Conservation (phyloP, 2,888 invertebrate genomes). For the Melanostoma scalare region DNA sequence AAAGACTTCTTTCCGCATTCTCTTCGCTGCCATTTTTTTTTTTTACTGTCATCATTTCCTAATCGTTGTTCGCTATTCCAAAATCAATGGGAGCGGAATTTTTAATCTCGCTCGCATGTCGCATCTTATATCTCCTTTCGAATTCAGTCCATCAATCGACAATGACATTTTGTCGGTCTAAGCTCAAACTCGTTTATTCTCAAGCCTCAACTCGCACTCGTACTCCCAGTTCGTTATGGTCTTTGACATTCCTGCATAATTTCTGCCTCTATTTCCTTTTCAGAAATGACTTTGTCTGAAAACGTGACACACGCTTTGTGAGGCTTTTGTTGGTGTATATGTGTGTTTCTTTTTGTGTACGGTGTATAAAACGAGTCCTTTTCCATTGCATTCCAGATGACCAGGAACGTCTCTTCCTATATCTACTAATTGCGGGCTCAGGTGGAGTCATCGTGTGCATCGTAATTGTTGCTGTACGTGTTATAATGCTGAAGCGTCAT, state of each 20-base stretch:
- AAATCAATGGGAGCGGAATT: constrained; percentile 64
- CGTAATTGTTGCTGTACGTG: constrained; percentile 87
- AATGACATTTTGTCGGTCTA: constrained; percentile 10
- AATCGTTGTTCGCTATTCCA: constrained; percentile 48
- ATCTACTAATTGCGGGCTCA: constrained; percentile 89
- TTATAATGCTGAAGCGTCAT: constrained; percentile 87
- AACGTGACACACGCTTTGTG: constrained; percentile 27
- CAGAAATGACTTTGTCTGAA: constrained; percentile 27
- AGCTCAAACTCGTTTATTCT: no score
- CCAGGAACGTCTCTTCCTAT: constrained; percentile 87
- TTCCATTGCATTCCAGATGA: constrained; percentile 77
- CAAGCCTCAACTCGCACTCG: no score
- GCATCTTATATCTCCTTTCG: constrained; percentile 50
- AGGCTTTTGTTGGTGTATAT: constrained; percentile 25
- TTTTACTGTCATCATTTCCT: constrained; percentile 25
- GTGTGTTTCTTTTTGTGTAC: constrained; percentile 3
- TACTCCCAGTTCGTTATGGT: no score
- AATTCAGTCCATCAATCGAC: constrained; percentile 39
- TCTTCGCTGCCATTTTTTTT: not conserved
- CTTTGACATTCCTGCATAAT: constrained; percentile 39
- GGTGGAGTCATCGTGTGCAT: constrained; percentile 88
- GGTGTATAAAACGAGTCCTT: constrained; percentile 29
- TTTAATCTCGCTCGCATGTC: constrained; percentile 50
- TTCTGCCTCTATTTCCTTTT: constrained; percentile 21
- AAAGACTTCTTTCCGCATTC: constrained; percentile 19